A percentile compares a stretch with the other conserved stretches of the same genome.
Conservation (phyloP, 2,888 invertebrate species). For the Amorpha juglandis region DNA sequence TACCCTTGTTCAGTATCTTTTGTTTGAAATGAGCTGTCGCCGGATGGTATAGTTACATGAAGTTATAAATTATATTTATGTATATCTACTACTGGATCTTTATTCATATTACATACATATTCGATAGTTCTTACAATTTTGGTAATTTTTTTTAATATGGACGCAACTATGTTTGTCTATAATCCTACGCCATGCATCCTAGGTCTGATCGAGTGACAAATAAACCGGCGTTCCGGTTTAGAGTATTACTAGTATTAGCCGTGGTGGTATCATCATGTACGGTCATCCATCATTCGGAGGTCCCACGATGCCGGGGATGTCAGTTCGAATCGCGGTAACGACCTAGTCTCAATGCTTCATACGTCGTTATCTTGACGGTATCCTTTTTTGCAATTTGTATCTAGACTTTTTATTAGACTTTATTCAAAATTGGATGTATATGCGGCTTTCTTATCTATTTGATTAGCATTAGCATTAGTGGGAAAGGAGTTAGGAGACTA, state of each 20-base stretch:
- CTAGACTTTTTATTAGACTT: conserved; percentile 1
- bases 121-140: background rate
- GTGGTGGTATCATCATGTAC: conserved; percentile 6
- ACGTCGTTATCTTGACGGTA: conserved; percentile 35
- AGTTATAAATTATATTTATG: conserved; percentile 1
- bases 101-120: background rate
- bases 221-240: background rate
- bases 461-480: background rate
- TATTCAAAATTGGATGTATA: background rate
- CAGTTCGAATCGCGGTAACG: conserved; percentile 12
- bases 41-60: conserved; percentile 5
- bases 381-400: conserved; percentile 35
- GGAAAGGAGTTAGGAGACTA: background rate
- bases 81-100: background rate
- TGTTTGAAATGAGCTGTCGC: conserved; percentile 12
- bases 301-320: conserved; percentile 12
- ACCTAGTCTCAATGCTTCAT: conserved; percentile 33
- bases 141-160: background rate
- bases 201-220: background rate
- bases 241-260: conserved; percentile 6
- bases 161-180: background rate
- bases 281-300: conserved; percentile 11
- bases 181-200: background rate
- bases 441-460: background rate
- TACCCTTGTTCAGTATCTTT: conserved; percentile 6